Evolutionary conservation across 2,113 vertebrate species (phyloP).

Genomic region (Rhea pennata): DNA sequence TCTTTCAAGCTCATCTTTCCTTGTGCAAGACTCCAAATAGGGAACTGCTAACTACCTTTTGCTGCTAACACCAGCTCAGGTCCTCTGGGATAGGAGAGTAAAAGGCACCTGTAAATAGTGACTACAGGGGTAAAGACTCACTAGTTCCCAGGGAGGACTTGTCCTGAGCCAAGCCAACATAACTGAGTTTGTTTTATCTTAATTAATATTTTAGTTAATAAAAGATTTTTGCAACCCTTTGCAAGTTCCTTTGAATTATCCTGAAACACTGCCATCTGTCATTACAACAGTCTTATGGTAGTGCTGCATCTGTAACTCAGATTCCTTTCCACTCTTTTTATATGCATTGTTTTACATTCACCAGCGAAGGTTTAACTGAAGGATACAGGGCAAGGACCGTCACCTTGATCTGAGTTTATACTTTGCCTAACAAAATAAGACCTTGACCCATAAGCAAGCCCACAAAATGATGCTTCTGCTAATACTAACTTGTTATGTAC

Average conservation of each 20-base stretch:
- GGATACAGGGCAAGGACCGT: constrained; percentile 41
- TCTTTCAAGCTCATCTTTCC: neutral
- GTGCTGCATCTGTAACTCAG: neutral
- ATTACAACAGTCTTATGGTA: neutral
- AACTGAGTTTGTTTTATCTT: neutral
- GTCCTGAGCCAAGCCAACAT: neutral
- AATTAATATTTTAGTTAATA: neutral
- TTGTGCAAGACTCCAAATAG: neutral
- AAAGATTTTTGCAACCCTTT: neutral
- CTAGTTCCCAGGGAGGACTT: neutral
- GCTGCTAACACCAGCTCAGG: neutral
- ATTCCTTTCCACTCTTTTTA: neutral
- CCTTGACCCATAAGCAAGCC: constrained; percentile 55
- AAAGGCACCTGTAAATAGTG: neutral
- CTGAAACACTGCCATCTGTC: neutral
- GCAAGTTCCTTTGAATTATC: constrained; percentile 20
- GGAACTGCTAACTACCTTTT: neutral
- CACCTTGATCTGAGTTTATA: constrained; percentile 44
- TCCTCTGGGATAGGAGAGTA: neutral
- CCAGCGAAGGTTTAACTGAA: neutral
- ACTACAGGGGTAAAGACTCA: neutral
- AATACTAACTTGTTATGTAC: constrained; percentile 18
- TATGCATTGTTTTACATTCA: neutral
- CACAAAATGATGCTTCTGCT: constrained; percentile 20
- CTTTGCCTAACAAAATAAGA: constrained; percentile 31